Base-by-base conservation (phyloP, 2,888 invertebrate species). In the Encarsia formosa region DNA sequence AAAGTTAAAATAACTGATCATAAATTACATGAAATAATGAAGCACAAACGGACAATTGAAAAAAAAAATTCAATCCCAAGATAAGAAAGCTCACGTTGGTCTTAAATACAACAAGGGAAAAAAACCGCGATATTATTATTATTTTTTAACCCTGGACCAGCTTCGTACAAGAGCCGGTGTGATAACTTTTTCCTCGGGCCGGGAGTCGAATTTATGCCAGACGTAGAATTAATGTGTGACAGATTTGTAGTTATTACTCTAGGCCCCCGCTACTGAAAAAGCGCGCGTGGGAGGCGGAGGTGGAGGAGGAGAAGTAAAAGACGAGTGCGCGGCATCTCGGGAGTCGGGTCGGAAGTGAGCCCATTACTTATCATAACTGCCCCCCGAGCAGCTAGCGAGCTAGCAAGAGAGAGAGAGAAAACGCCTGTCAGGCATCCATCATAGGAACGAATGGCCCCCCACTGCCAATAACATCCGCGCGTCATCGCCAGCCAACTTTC, bases 351-450 rank as follows among this genome's bases (percentile, higher is more conserved):
- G 70, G 69, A 72, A 73, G 73, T 66, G 69, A 71, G 70, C 68
- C 73, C 73, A 72, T 73, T 73, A 73, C 72, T 73, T 72, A 72
- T 72, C 71, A 73, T 73, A 73, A 73, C 72, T 72, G 72, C 72
- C 66, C 65, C 65, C 69, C 67, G 67, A 67, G 70, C 63, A 68
- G 62, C 60, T 26, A 44, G 46, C 35, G 18, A 26, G 63, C 69
- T 63, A 68, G 63, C 60, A 23, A 46, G 46, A 32, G 63, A 59
- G 57, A 50, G 55, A 44, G 61, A 70, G 67, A n/a, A n/a, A n/a
- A n/a, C 67, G 69, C 68, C 68, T 64, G 72, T 73, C 73, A 73
- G 57, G 66, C 73, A 73, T 73, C 72, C 71, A 73, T 73, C 73
- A 73, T 72, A 65, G 69, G 69, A 69, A 73, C 70, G 70, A 73